Base-by-base conservation (phyloP, 2,797 vertebrate species). In the Hypotaenidia okinawae region DNA sequence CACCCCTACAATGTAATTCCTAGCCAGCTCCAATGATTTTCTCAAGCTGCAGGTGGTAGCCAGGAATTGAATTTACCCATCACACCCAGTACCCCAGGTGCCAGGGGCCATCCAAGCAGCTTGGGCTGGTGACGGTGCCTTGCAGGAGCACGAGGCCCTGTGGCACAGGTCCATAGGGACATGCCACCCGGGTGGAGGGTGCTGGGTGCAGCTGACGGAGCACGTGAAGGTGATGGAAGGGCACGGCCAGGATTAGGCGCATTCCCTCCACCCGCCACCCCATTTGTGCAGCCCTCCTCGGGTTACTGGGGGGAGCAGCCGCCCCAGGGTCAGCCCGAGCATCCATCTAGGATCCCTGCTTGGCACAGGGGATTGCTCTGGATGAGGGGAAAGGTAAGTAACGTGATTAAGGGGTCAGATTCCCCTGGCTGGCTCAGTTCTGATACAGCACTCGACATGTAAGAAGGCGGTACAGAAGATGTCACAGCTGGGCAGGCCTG, bases 161-260 rank as follows among this genome's bases (percentile, higher is more conserved):
- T 89, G 89, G 73, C 89, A 73, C 30, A 0, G 62, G 1, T 92
- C 89, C 91, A 78, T 15, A 21, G 74, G 75, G 69, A 85, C 83
- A 54, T 88, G 84, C 91, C 88, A 49, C 13, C 1, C 0, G 45
- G 22, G 24, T 3, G 2, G 39, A 67, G 85, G 66, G 63, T 11
- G 63, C 47, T 51, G 61, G 52, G 23, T 0, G 1, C 83, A 94
- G 95, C 91, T 94, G 91, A 90, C 55, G 1, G 90, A 91, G 76
- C 91, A 84, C 54, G 16, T 91, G 95, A 67, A 94, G 93, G 89
- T 73, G 91, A 54, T 88, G 93, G 94, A 91, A 94, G 89, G 95
- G 91, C 91, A 95, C 3, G n/a, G 37, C 68, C 84, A 52, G 92
- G 76, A 93, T 96, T 96, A 93, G 73, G 89, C 33, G 0, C 92